Conservation (phyloP, 2,797 vertebrate species). For the Crax fasciolata region DNA sequence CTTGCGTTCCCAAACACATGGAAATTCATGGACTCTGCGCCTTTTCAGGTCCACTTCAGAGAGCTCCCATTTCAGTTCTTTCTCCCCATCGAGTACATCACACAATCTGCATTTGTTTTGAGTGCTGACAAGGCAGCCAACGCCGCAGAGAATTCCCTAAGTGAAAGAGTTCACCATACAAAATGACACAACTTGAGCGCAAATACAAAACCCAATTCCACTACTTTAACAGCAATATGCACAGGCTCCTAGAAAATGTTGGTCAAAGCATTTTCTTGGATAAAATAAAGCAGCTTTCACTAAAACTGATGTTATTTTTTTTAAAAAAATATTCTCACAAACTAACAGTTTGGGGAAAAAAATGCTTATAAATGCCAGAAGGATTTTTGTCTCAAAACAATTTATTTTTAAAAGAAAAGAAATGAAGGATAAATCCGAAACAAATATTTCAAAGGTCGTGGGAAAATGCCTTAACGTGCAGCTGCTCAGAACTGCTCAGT, state of each 20-base stretch:
- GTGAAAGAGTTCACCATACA: neutral
- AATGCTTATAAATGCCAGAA: neutral
- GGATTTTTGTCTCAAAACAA: neutral
- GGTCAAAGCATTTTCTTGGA: neutral
- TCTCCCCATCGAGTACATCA: neutral
- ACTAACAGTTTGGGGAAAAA: neutral
- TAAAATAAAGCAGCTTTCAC: neutral
- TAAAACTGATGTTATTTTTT: neutral
- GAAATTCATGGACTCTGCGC: neutral
- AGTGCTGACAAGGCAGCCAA: neutral
- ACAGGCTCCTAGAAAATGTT: neutral
- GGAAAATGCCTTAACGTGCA: neutral
- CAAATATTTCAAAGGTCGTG: neutral
- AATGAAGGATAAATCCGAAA: neutral
- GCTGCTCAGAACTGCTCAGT: neutral
- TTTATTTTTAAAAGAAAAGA: neutral
- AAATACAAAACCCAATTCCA: neutral
- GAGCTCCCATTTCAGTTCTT: neutral
- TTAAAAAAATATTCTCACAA: neutral
- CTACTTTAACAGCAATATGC: neutral
- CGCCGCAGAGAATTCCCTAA: neutral
- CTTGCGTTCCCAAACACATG: neutral
- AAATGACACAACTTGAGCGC: neutral
- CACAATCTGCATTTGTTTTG: neutral
- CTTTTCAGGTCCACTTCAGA: neutral